Base-by-base conservation (phyloP, 2,888 invertebrate species). In the Pilophorus perplexus region DNA sequence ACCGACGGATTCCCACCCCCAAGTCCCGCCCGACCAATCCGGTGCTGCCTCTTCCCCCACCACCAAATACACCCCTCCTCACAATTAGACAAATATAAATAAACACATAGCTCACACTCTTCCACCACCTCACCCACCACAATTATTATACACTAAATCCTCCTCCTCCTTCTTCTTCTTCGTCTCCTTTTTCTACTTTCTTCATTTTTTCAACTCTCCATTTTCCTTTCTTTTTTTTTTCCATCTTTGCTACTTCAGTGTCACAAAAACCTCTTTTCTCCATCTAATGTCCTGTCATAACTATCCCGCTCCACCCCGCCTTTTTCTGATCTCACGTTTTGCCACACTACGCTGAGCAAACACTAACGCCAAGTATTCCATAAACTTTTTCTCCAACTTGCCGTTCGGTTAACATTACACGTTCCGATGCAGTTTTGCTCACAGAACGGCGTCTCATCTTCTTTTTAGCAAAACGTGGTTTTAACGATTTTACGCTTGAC, bases 151-250 rank as follows among this genome's bases (percentile, higher is more conserved):
- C 69, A 67, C 67, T 72, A 71, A 71, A 71, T 68, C 64, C 72
- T 72, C 71, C 71, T 23, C 71, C 68, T 54, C 62, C 60, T 59
- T 46, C 40, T 40, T 57, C 44, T 42, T 71, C 70, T 69, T 71
- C 72, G 68, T 74, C 72, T 71, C 72, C 70, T 71, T 70, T 72
- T 71, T 70, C 71, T 67, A 2, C 18, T 25, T 70, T 70, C 65
- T 71, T 64, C 57, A 55, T 64, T 62, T 68, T 62, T 46, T 67
- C 68, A 62, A n/a, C n/a, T 70, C 70, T 64, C 70, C 67, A 64
- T 68, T 62, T 22, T 42, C 25, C 14, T 22, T 57, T 40, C n/a
- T 57, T 40, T 40, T 57, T 23, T 42, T 57, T 14, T 16, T 50
- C 50, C 27, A 10, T 27, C 27, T 48, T 16, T 2, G 12, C 2